Evolutionary conservation across 2,888 invertebrate species (phyloP), one percentile per base, ranked within the genome.

Genomic region (Drosophila longiperda): DNA sequence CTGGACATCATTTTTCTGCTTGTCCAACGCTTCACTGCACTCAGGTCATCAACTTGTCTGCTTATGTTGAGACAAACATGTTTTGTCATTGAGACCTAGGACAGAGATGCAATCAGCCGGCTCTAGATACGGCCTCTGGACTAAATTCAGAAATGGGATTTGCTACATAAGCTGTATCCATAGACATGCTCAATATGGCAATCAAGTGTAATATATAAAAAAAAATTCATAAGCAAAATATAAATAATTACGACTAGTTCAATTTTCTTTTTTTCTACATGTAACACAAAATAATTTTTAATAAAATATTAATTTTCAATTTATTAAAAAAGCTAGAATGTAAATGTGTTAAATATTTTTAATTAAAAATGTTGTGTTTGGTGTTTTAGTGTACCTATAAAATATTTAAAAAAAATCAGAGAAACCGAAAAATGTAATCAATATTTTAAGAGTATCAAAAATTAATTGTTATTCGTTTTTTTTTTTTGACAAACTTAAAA

Each of bases 141-240:
- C 17, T 20, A 1, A n/a, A 5, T 17, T 23, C 17, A 17, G 23
- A 61, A 45, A 26, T 29, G 20, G 17, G 33, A 38, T 40, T 34
- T 15, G 23, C 6, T 40, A 12, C 57, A 57, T 8, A 4, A 32
- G n/a, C 5, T 38, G 29, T 55, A 53, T 52, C 65, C 45, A 55
- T 75, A 83, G 87, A 87, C 89, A 83, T 71, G 49, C 60, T 82
- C 81, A 89, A 79, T 75, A 79, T 58, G 71, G 29, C 61, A 76
- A 86, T 86, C 89, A 84, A 2, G 26, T 26, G 26, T 69, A 66
- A 49, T 61, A 52, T 49, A 12, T 57, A 52, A 45, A 58, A 49
- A 53, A 61, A 50, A 49, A 26, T 52, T 23, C 40, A 45, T 40
- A 45, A 58, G 54, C 9, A 34, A 57, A 38, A 36, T 11, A 23